phyloP scores from a whole-genome alignment of 2,888 invertebrate genomes.

The Drosophila anomalata region DNA sequence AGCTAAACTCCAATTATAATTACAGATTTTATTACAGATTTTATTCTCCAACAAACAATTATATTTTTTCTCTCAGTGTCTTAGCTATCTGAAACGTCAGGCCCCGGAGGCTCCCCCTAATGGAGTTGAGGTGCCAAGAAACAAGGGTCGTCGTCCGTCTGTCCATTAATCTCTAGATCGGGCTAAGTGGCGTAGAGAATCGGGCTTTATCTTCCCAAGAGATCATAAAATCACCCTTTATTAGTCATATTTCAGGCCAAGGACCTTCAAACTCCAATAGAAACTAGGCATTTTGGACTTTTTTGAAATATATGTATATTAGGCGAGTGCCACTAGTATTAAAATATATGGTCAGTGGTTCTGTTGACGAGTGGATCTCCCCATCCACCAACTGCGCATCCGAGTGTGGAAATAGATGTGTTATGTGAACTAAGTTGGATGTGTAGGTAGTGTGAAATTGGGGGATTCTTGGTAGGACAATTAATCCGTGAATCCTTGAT shows the following conservation, averaged over 20 bases:
- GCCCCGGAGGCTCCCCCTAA: constrained; percentile 24
- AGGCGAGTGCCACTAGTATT: neutral
- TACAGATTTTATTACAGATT: too few species aligned
- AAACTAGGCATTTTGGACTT: neutral
- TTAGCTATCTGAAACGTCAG: constrained; percentile 15
- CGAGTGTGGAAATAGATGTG: neutral
- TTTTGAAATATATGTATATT: neutral
- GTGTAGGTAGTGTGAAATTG: neutral
- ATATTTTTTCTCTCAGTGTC: neutral
- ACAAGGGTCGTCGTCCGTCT: constrained; percentile 1
- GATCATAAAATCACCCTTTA: constrained; percentile 25
- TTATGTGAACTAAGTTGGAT: too few species aligned
- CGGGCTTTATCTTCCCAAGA: constrained; percentile 7
- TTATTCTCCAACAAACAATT: too few species aligned
- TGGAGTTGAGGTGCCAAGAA: constrained; percentile 22
- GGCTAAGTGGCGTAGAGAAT: constrained; percentile 25
- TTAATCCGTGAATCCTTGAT: neutral
- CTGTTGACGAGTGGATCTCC: neutral
- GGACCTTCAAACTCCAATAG: neutral
- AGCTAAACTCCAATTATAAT: too few species aligned
- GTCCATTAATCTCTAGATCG: constrained; percentile 29
- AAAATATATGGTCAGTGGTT: neutral
- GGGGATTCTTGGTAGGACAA: neutral
- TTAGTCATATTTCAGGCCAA: constrained; percentile 17
- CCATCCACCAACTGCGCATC: neutral